These are phyloP conservation scores for Rhopalosiphum padi DNA, from an alignment of 1,140 invertebrate genomes.

Conservation along the genomic window DNA sequence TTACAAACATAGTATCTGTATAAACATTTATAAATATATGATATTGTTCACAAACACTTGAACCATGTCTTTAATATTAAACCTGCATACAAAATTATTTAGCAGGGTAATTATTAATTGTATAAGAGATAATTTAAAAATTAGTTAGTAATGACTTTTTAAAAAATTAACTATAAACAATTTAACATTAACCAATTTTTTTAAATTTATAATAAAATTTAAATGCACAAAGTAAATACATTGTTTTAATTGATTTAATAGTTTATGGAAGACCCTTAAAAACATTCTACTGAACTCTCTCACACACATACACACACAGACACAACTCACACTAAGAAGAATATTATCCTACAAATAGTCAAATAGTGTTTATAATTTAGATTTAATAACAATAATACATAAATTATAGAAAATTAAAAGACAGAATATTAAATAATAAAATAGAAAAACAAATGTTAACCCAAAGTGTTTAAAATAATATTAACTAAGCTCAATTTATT, in stretches of 20 bases:
- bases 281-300: not conserved
- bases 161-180: not conserved
- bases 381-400: slow-evolving; percentile 21
- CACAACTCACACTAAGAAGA: slow-evolving; percentile 33
- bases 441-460: slow-evolving; percentile 15
- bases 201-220: not conserved
- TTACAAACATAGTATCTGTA: not conserved
- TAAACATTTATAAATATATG: not conserved
- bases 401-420: slow-evolving; percentile 12
- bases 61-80: not conserved
- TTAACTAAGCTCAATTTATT: slow-evolving; percentile 21
- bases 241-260: not conserved
- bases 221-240: not conserved
- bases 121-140: not conserved
- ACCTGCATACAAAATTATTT: not conserved
- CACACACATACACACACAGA: not conserved
- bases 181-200: not conserved
- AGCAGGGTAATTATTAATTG: not conserved
- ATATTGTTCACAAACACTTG: not conserved
- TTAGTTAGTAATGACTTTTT: not conserved
- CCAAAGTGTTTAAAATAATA: not conserved
- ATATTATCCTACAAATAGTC: slow-evolving; percentile 14
- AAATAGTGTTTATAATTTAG: slow-evolving; percentile 13
- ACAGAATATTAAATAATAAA: slow-evolving; percentile 19
- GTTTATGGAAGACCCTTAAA: slow-evolving; percentile 45